phyloP scores from a whole-genome alignment of 2,113 vertebrate species.

The Microcebus ravelobensis region DNA sequence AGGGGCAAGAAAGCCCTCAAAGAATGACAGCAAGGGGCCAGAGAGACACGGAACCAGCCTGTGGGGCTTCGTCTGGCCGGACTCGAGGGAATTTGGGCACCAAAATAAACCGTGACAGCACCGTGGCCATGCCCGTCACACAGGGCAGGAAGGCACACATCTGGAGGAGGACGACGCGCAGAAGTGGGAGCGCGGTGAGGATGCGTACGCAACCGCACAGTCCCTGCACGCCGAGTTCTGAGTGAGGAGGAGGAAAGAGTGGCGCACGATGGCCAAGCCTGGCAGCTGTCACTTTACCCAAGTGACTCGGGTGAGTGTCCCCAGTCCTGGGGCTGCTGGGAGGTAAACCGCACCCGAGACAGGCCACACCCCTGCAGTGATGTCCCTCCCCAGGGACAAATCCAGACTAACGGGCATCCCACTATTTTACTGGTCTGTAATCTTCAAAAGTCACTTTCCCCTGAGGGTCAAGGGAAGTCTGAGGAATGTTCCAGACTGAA shows the following conservation, averaged over 20 bases:
- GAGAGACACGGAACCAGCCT: not conserved
- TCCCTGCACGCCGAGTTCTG: too few relatives aligned
- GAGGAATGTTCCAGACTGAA: not conserved
- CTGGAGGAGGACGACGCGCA: rapidly evolving
- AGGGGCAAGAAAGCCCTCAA: not conserved
- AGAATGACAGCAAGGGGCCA: not conserved
- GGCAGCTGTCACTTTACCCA: not conserved
- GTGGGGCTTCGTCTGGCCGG: too few relatives aligned
- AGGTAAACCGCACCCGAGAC: not conserved
- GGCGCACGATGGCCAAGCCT: rapidly evolving
- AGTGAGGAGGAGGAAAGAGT: not conserved
- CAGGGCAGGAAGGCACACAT: too few relatives aligned
- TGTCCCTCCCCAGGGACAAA: not conserved
- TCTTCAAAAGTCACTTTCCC: not conserved
- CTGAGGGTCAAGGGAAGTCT: rapidly evolving
- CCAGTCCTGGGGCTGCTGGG: not conserved
- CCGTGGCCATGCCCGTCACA: rapidly evolving
- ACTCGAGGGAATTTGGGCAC: not conserved
- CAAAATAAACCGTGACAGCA: not conserved
- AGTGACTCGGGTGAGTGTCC: too few relatives aligned
- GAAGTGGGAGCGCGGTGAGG: not conserved
- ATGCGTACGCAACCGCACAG: not conserved
- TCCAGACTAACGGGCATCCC: not conserved
- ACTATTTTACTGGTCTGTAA: rapidly evolving
- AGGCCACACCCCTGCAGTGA: too few relatives aligned